Evolutionary conservation across 2,113 vertebrate species (phyloP).

Genomic region (Zapornia atra): DNA sequence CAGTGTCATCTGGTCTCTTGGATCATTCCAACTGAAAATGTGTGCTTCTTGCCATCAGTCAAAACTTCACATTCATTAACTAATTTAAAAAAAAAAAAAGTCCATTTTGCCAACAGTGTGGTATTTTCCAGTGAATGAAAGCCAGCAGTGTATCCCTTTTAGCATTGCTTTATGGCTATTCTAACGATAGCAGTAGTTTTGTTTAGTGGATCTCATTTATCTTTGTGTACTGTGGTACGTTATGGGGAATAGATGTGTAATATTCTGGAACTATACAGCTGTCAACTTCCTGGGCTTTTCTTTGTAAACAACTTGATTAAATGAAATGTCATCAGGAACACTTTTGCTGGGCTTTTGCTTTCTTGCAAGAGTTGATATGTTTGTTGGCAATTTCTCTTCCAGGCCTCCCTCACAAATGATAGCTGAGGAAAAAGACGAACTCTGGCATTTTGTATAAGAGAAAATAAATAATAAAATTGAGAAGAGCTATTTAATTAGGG

Average conservation of each 20-base stretch:
- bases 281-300: background rate
- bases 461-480: conserved; percentile 48
- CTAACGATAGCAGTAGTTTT: background rate
- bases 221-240: background rate
- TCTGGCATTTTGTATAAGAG: conserved; percentile 12
- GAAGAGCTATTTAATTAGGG: conserved; percentile 39
- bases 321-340: background rate
- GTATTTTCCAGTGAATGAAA: background rate
- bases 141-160: background rate
- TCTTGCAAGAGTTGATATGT: background rate
- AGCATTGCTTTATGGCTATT: background rate
- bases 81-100: conserved; percentile 2
- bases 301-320: background rate
- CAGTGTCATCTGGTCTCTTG: conserved; percentile 9
- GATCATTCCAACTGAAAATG: conserved; percentile 27
- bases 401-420: background rate
- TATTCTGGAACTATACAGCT: background rate
- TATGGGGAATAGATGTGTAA: background rate
- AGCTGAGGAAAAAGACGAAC: background rate
- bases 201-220: background rate
- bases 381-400: background rate
- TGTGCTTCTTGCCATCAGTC: conserved; percentile 28
- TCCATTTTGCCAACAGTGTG: background rate
- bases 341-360: background rate
- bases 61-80: conserved; percentile 45